Evolutionary conservation across 2,888 invertebrate genomes (phyloP).

Genomic region (Tiliacea aurago): DNA sequence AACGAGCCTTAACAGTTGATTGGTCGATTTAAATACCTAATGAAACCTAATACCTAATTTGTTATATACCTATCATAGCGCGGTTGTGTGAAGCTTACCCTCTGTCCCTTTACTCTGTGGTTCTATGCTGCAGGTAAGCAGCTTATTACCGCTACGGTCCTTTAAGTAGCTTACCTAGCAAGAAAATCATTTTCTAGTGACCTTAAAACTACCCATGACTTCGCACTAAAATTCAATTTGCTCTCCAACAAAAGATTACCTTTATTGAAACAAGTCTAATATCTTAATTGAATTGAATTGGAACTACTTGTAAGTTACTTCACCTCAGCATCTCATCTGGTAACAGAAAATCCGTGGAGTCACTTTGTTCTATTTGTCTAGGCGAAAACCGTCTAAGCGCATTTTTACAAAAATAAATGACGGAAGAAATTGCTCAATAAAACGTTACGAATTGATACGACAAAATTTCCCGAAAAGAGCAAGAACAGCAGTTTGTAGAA

Average conservation of each 20-base stretch:
- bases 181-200: neutral
- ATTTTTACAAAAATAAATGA: slow-evolving; percentile 49
- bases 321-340: neutral
- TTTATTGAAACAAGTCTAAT: neutral
- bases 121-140: neutral
- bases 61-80: no score
- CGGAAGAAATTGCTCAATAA: slow-evolving; percentile 53
- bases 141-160: neutral
- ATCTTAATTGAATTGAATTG: slow-evolving; percentile 10
- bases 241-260: neutral
- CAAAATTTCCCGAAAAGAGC: slow-evolving; percentile 45
- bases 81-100: no score
- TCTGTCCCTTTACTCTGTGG: no score
- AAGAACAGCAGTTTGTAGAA: slow-evolving; percentile 37
- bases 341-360: slow-evolving; percentile 13
- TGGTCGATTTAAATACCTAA: no score
- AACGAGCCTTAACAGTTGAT: no score
- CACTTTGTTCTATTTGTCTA: slow-evolving; percentile 40
- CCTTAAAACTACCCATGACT: neutral
- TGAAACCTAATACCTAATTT: no score
- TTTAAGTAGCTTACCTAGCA: neutral
- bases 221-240: neutral
- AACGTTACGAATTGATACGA: slow-evolving; percentile 58
- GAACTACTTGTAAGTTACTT: neutral
- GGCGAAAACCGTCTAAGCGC: slow-evolving; percentile 20